phyloP scores from a whole-genome alignment of 2,113 vertebrate genomes.

The Lathamus discolor region DNA sequence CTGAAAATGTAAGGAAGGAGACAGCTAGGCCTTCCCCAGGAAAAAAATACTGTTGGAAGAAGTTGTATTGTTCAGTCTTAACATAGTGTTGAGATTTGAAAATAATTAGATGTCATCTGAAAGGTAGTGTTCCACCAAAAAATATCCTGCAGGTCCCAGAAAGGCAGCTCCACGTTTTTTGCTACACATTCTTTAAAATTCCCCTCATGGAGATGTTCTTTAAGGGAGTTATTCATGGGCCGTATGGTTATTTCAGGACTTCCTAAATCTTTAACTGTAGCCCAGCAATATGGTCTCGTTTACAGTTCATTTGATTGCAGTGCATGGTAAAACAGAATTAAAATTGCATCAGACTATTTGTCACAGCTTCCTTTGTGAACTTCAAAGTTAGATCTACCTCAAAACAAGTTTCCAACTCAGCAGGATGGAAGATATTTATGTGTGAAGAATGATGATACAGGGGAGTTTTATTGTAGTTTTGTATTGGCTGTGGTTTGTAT shows the following conservation, averaged over 20 bases:
- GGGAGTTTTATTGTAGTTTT: constrained; percentile 6
- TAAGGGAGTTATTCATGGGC: not conserved
- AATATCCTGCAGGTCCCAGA: not conserved
- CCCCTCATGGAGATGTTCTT: not conserved
- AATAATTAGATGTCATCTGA: not conserved
- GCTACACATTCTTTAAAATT: not conserved
- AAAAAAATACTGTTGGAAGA: not conserved
- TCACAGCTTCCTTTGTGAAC: not conserved
- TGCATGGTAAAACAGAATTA: not conserved
- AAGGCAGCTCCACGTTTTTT: not conserved
- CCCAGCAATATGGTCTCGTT: not conserved
- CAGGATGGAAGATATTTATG: constrained; percentile 16
- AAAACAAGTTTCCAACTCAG: constrained; percentile 16
- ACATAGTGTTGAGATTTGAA: not conserved
- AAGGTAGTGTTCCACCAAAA: not conserved
- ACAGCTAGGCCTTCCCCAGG: not conserved
- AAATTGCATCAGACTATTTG: constrained; percentile 13
- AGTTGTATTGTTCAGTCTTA: not conserved
- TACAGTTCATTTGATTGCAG: not conserved
- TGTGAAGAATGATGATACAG: not conserved
- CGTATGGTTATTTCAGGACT: not conserved
- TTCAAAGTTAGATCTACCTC: constrained; percentile 21
- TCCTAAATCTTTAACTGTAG: not conserved
- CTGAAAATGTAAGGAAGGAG: not conserved
- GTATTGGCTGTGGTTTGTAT: not conserved